Conservation (phyloP, 2,113 vertebrate species). For the Ifrita kowaldi region DNA sequence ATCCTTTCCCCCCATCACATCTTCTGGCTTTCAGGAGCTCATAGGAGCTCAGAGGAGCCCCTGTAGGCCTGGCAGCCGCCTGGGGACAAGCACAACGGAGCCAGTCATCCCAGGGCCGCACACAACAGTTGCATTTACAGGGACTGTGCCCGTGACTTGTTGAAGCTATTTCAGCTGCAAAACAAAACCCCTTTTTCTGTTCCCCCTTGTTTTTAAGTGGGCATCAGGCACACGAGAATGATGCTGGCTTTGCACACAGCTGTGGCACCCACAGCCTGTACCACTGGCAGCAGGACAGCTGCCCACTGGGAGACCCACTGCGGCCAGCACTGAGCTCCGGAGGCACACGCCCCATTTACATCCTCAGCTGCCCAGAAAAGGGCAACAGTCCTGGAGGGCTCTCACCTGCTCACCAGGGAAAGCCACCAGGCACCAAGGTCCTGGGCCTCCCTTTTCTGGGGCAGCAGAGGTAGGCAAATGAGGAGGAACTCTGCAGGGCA, state of each 20-base stretch:
- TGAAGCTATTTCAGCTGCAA: not conserved
- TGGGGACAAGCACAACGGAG: not conserved
- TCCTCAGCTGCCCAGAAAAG: not conserved
- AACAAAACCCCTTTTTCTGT: not conserved
- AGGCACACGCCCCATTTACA: not conserved
- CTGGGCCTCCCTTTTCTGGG: accelerated
- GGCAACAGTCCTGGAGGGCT: not conserved
- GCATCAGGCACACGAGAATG: not conserved
- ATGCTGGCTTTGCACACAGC: not conserved
- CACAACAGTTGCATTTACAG: not conserved
- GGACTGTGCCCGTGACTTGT: not conserved
- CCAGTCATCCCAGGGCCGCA: accelerated
- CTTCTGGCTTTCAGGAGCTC: not conserved
- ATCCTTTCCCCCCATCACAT: not conserved
- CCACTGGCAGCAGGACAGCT: not conserved
- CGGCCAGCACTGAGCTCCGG: accelerated
- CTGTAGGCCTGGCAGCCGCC: accelerated
- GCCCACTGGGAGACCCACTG: accelerated
- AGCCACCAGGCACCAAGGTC: not conserved
- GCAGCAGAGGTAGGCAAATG: not conserved
- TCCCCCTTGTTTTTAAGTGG: not conserved
- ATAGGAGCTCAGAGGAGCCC: not conserved
- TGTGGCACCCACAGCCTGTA: not conserved
- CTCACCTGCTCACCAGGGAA: not conserved
- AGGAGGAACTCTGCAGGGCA: not conserved